Evolutionary conservation across 2,113 vertebrate genomes (phyloP).

Genomic region (Ictalurus furcatus): DNA sequence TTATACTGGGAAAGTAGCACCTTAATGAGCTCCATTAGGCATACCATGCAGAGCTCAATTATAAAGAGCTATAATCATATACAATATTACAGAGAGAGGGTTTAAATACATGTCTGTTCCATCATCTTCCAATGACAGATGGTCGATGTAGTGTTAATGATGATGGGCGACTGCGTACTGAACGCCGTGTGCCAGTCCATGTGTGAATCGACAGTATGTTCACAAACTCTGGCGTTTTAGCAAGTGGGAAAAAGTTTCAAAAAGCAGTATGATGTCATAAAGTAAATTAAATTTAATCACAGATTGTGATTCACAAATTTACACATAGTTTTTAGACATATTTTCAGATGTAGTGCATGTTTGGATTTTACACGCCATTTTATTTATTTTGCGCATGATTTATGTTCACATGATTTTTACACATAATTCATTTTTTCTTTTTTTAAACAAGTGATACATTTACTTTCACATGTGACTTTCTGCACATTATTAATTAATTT

Average conservation of each 20-base stretch:
- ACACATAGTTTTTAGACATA: neutral
- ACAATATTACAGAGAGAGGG: neutral
- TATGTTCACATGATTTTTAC: neutral
- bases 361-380: no score
- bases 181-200: neutral
- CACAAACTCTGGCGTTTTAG: neutral
- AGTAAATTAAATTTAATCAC: neutral
- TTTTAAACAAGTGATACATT: no score
- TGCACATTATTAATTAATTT: neutral
- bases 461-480: neutral
- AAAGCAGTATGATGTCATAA: no score
- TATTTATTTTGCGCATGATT: neutral
- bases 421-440: neutral
- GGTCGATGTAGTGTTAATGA: slow-evolving; percentile 25
- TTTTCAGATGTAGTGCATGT: neutral
- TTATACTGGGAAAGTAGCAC: neutral
- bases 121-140: slow-evolving; percentile 13
- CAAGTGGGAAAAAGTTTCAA: neutral
- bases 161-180: slow-evolving; percentile 2
- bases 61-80: neutral
- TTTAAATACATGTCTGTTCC: neutral
- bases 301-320: neutral
- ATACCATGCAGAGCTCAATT: neutral
- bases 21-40: neutral
- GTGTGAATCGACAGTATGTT: slow-evolving; percentile 18